Conservation (phyloP, 2,888 invertebrate species). For the Habroteleia sp. region DNA sequence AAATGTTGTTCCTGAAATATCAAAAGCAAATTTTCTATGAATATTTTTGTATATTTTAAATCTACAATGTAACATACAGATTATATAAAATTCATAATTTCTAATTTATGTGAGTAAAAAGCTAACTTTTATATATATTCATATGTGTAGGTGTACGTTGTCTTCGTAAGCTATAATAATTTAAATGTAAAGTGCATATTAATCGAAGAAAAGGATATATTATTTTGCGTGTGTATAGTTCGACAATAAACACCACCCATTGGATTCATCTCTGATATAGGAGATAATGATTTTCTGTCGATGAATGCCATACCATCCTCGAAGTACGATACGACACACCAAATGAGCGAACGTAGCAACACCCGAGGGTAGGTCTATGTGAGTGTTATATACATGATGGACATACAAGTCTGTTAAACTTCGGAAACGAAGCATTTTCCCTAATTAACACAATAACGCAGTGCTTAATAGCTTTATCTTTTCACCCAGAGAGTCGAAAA, state of each 20-base stretch:
- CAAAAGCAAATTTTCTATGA: too few species aligned
- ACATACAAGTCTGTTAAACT: conserved; percentile 35
- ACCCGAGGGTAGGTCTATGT: conserved; percentile 19
- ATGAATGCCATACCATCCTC: conserved; percentile 46
- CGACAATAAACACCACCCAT: conserved; percentile 33
- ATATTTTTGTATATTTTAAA: too few species aligned
- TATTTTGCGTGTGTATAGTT: conserved; percentile 31
- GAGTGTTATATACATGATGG: conserved; percentile 17
- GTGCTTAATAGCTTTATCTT: conserved; percentile 58
- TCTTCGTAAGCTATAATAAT: not conserved
- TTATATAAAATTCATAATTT: too few species aligned
- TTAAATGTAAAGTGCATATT: conserved; percentile 16
- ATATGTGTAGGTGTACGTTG: too few species aligned
- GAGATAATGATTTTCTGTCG: conserved; percentile 65
- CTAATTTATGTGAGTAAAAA: too few species aligned
- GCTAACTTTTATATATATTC: too few species aligned
- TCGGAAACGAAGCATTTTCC: conserved; percentile 64
- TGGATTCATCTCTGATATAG: conserved; percentile 39
- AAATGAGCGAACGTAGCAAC: conserved; percentile 45
- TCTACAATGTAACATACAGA: too few species aligned
- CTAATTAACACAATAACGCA: conserved; percentile 59
- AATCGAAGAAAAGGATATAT: conserved; percentile 22
- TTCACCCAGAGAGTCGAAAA: conserved; percentile 39
- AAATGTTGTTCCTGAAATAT: not conserved
- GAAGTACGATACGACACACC: conserved; percentile 34